Conservation (phyloP, 37 sponge, comb jelly and placozoan species). For the Chondrilla cf. caribensis region DNA sequence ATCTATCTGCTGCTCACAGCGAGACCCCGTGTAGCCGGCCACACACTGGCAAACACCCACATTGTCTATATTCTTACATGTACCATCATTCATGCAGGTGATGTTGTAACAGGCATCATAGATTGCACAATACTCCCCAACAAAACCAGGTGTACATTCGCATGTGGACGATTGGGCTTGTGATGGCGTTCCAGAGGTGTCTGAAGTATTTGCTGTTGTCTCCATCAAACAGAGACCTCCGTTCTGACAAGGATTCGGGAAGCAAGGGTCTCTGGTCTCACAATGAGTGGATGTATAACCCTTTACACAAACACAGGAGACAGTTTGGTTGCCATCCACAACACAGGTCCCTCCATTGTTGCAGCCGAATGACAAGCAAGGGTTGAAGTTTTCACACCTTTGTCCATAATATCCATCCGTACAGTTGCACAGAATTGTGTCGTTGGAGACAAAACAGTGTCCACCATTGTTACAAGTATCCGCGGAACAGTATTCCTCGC, state of each 20-base stretch:
- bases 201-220: not conserved
- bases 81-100: conserved; percentile 13
- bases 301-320: not conserved
- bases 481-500: not conserved
- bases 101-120: not conserved
- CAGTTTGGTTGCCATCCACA: not conserved
- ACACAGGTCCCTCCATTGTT: conserved; percentile 19
- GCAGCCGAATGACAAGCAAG: conserved; percentile 21
- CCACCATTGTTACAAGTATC: conserved; percentile 35
- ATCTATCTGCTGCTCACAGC: conserved; percentile 15
- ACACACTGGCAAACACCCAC: not conserved
- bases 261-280: not conserved
- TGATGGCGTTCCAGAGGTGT: not conserved
- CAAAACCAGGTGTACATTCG: not conserved
- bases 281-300: not conserved
- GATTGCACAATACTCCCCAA: not conserved
- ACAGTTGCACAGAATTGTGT: not conserved
- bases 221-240: conserved; percentile 15
- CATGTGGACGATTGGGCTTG: not conserved
- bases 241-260: conserved; percentile 28
- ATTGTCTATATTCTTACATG: not conserved
- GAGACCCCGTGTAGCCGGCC: conserved; percentile 20
- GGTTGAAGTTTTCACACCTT: not conserved
- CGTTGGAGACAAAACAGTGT: not conserved
- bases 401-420: not conserved